A percentile compares a stretch with the other conserved stretches of the same genome.
These are phyloP conservation scores for Spisula subtruncata DNA, from an alignment of 2,888 invertebrate species.

Conservation along the genomic window DNA sequence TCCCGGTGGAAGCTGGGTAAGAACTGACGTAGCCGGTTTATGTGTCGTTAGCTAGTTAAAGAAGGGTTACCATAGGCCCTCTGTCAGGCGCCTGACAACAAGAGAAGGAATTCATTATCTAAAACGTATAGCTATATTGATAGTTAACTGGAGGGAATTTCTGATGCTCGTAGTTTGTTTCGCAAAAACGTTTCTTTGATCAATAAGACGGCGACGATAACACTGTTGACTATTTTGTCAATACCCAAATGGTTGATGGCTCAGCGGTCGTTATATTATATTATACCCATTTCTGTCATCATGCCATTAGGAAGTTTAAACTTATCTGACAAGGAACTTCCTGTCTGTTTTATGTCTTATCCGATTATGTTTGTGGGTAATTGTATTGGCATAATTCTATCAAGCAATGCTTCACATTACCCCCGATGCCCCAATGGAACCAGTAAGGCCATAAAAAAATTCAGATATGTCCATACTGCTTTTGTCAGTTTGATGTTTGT, in stretches of 20 bases:
- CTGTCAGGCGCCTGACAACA: no score
- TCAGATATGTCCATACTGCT: no score
- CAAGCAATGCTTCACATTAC: neutral
- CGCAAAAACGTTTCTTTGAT: no score
- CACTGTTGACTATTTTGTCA: neutral
- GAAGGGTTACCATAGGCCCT: no score
- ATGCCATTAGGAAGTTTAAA: neutral
- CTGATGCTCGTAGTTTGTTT: neutral
- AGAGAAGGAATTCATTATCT: no score
- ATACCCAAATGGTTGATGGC: neutral
- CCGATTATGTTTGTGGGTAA: neutral
- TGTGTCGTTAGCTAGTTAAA: no score
- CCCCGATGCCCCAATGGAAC: neutral
- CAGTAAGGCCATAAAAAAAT: no score
- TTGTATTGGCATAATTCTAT: neutral
- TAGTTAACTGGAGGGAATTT: neutral
- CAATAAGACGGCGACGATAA: neutral
- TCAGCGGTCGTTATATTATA: neutral
- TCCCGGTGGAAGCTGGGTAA: no score
- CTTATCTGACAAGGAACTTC: neutral
- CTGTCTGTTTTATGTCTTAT: slow-evolving; percentile 12
- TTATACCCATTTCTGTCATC: neutral
- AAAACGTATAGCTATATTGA: no score
- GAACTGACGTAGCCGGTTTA: no score
- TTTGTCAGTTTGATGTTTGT: no score